Percentiles rank a stretch among this genome's conserved stretches.
Evolutionary conservation across 2,113 vertebrate species (phyloP).

Genomic region (Lycocorax pyrrhopterus): DNA sequence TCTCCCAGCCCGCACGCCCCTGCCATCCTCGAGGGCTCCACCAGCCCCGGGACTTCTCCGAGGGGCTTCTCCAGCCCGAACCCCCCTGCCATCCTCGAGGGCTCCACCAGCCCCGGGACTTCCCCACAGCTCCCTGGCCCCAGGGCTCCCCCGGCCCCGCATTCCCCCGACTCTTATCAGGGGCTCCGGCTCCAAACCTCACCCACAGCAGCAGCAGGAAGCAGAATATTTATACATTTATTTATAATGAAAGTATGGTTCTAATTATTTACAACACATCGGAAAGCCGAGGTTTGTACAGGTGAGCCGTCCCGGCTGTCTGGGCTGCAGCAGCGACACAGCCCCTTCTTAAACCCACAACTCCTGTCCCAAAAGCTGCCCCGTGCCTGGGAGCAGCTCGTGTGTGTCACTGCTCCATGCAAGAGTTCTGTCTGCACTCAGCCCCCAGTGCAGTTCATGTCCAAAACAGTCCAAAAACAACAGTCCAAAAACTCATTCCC

Average conservation of each 20-base stretch:
- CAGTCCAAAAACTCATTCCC: neutral
- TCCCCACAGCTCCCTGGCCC: neutral
- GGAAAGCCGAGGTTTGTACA: slow-evolving; percentile 54
- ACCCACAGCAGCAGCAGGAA: neutral
- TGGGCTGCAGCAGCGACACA: slow-evolving; percentile 13
- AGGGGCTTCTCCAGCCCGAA: no score
- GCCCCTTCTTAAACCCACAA: neutral
- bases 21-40: no score
- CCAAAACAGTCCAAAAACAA: neutral
- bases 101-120: neutral
- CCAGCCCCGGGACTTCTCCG: no score
- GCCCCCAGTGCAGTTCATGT: neutral
- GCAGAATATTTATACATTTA: slow-evolving; percentile 70
- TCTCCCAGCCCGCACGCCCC: no score
- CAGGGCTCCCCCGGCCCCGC: neutral
- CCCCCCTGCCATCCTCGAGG: no score
- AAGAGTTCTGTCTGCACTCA: neutral
- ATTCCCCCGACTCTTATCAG: rapidly evolving
- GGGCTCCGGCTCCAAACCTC: neutral
- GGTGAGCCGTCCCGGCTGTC: slow-evolving; percentile 12
- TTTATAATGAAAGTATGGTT: slow-evolving; percentile 73
- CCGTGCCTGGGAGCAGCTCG: neutral
- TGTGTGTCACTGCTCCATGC: neutral
- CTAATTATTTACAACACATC: slow-evolving; percentile 74
- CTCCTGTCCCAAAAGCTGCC: neutral